These are phyloP conservation scores for Paracanthobrama guichenoti DNA, from an alignment of 2,113 vertebrate species.

Conservation along the genomic window DNA sequence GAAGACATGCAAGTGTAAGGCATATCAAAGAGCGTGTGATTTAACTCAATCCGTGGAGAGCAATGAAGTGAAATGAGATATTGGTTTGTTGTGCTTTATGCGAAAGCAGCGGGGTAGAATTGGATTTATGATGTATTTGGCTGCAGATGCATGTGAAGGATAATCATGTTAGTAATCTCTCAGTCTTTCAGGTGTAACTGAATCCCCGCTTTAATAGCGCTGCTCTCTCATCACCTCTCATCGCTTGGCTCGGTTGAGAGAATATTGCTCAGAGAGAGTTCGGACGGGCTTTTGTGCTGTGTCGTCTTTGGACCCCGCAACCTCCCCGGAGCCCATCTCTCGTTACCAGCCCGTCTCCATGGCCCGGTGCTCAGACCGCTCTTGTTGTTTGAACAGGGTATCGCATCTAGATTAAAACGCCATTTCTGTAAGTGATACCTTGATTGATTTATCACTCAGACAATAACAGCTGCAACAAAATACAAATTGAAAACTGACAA, in stretches of 20 bases:
- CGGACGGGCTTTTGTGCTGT: slow-evolving; percentile 43
- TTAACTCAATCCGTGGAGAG: slow-evolving; percentile 42
- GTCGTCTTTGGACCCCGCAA: slow-evolving; percentile 27
- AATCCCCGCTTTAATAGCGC: slow-evolving; percentile 53
- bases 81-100: slow-evolving; percentile 70
- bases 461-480: slow-evolving; percentile 40
- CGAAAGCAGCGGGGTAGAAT: slow-evolving; percentile 71
- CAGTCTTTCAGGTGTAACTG: slow-evolving; percentile 73
- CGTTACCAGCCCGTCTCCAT: slow-evolving; percentile 55
- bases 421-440: slow-evolving; percentile 63
- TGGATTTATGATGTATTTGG: slow-evolving; percentile 78
- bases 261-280: slow-evolving; percentile 37
- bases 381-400: slow-evolving; percentile 58
- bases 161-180: slow-evolving; percentile 77
- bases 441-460: slow-evolving; percentile 62
- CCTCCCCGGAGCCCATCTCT: slow-evolving; percentile 48
- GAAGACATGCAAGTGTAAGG: slow-evolving; percentile 21
- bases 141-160: slow-evolving; percentile 68
- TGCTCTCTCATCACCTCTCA: slow-evolving; percentile 41
- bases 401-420: slow-evolving; percentile 67
- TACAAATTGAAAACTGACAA: slow-evolving; percentile 45
- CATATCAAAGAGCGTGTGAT: neutral
- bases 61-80: slow-evolving; percentile 68
- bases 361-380: slow-evolving; percentile 55
- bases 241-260: slow-evolving; percentile 38